phyloP scores from a whole-genome alignment of 2,888 invertebrate genomes.

The Desoria tigrina region DNA sequence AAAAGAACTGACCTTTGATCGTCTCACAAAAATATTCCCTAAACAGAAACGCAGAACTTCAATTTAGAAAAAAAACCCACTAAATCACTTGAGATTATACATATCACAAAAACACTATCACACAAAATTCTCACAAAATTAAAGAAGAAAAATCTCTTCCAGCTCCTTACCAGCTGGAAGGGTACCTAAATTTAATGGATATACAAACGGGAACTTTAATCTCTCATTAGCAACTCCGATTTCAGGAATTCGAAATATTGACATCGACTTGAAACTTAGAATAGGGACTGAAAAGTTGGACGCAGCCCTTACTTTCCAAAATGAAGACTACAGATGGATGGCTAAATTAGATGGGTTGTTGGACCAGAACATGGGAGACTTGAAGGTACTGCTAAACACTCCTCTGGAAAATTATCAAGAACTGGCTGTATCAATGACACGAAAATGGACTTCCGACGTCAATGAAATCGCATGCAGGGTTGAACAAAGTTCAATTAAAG shows the following conservation, averaged over 20 bases:
- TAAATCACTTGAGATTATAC: no score
- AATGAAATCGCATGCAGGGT: neutral
- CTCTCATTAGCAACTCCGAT: constrained; percentile 45
- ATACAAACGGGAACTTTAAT: constrained; percentile 31
- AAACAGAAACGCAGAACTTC: no score
- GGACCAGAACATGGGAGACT: constrained; percentile 12
- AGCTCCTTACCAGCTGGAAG: no score
- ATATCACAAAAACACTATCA: no score
- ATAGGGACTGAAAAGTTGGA: constrained; percentile 10
- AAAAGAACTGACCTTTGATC: no score
- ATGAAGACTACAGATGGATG: constrained; percentile 44
- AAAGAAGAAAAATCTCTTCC: no score
- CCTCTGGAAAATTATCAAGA: constrained; percentile 46
- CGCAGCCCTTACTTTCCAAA: constrained; percentile 41
- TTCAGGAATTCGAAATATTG: constrained; percentile 35
- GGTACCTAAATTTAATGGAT: constrained; percentile 38
- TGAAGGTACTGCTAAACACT: constrained; percentile 42
- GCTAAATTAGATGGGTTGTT: constrained; percentile 39
- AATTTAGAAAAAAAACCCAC: no score
- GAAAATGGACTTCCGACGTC: neutral
- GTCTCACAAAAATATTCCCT: no score
- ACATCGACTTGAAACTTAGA: constrained; percentile 35
- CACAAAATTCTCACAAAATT: no score
- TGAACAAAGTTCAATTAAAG: constrained; percentile 18
- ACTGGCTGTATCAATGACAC: constrained; percentile 29